Conservation (phyloP, 1,140 invertebrate genomes). For the Drosophila suzukii region DNA sequence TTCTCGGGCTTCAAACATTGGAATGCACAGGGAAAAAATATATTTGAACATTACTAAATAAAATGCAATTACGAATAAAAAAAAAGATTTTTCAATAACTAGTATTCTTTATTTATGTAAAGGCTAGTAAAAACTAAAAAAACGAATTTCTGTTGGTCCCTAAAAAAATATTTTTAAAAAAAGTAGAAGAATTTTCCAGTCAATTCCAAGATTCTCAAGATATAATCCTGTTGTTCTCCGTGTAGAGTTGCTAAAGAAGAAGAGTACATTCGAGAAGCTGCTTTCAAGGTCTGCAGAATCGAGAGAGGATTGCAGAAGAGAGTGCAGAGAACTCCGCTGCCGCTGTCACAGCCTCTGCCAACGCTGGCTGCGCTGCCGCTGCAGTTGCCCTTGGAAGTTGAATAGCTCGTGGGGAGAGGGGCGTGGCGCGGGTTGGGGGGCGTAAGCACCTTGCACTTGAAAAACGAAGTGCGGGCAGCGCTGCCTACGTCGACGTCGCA, state of each 20-base stretch:
- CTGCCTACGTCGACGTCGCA: slow-evolving; percentile 14
- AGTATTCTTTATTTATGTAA: too few species aligned
- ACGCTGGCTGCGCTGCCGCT: slow-evolving; percentile 53
- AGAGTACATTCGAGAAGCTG: slow-evolving; percentile 40
- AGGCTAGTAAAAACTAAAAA: too few species aligned
- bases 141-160: too few species aligned
- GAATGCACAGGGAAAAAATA: background rate
- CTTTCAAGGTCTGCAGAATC: slow-evolving; percentile 76
- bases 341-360: slow-evolving; percentile 21
- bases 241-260: slow-evolving; percentile 17
- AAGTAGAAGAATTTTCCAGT: background rate
- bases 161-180: too few species aligned
- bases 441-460: slow-evolving; percentile 76
- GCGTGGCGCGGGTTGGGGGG: background rate
- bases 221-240: background rate
- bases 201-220: background rate
- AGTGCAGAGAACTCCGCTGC: slow-evolving; percentile 18
- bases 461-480: slow-evolving; percentile 47
- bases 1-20: slow-evolving; percentile 4
- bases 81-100: too few species aligned
- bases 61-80: too few species aligned
- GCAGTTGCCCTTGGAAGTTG: slow-evolving; percentile 79
- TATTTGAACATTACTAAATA: too few species aligned
- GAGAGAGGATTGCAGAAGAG: slow-evolving; percentile 18
- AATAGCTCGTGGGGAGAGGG: slow-evolving; percentile 1